phyloP scores from a whole-genome alignment of 1,140 invertebrate genomes.

The Stenopsyche tienmushanensis region DNA sequence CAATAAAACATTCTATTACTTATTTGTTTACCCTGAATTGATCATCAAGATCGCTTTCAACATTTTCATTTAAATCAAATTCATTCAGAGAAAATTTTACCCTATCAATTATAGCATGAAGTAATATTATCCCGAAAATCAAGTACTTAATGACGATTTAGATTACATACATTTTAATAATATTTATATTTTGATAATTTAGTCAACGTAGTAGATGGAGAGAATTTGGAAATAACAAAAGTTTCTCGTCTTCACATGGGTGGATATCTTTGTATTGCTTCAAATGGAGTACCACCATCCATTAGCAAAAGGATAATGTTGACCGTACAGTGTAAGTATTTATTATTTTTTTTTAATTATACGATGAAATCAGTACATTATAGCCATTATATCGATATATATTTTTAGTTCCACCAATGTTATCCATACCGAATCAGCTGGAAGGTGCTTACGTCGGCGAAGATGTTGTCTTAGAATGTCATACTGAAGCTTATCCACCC shows the following conservation, averaged over 20 bases:
- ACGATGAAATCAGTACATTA: not conserved
- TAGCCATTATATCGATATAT: not conserved
- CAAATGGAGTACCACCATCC: slow-evolving; percentile 83
- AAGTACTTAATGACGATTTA: not conserved
- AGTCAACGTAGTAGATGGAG: slow-evolving; percentile 85
- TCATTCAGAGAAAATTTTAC: not conserved
- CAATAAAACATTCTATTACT: not conserved
- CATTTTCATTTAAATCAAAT: not conserved
- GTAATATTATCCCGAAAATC: not conserved
- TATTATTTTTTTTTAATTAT: slow-evolving; percentile 3
- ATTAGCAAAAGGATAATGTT: slow-evolving; percentile 81
- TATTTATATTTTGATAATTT: no score
- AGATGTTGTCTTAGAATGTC: slow-evolving; percentile 79
- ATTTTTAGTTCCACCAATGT: slow-evolving; percentile 75
- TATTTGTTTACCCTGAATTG: not conserved
- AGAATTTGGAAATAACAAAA: slow-evolving; percentile 80
- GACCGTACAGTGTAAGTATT: slow-evolving; percentile 84
- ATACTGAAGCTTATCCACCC: slow-evolving; percentile 84
- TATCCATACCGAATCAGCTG: slow-evolving; percentile 82
- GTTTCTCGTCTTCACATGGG: slow-evolving; percentile 90
- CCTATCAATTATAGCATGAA: not conserved
- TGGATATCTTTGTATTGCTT: slow-evolving; percentile 83
- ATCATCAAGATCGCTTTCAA: not conserved
- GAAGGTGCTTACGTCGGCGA: slow-evolving; percentile 80
- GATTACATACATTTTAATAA: not conserved